These are phyloP conservation scores for Boloria selene DNA, from an alignment of 2,888 invertebrate genomes.

Conservation along the genomic window DNA sequence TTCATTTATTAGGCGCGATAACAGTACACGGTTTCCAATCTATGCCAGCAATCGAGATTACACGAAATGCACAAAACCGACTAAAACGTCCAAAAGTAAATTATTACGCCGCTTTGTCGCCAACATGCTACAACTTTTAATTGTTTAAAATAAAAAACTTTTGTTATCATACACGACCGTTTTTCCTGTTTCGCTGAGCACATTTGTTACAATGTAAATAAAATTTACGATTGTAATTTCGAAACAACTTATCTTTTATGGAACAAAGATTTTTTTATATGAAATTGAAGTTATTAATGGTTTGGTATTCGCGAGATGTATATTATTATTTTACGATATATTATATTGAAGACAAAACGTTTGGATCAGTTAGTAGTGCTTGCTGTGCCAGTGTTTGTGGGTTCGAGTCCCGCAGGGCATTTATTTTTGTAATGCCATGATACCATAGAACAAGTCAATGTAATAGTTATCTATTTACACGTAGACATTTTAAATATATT, in stretches of 20 bases:
- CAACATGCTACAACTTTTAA: conserved; percentile 53
- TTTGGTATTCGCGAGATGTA: too few relatives aligned
- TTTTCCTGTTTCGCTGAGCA: conserved; percentile 39
- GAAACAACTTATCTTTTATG: conserved; percentile 26
- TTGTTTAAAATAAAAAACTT: conserved; percentile 61
- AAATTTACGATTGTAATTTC: conserved; percentile 39
- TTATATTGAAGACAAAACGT: too few relatives aligned
- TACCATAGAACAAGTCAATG: too few relatives aligned
- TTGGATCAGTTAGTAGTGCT: too few relatives aligned
- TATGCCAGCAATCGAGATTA: conserved; percentile 16
- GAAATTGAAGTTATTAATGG: background rate
- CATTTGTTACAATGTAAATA: conserved; percentile 40
- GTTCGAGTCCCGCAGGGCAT: too few relatives aligned
- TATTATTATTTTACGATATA: too few relatives aligned
- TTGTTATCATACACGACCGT: conserved; percentile 44
- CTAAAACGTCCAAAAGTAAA: conserved; percentile 46
- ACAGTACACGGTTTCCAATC: conserved; percentile 20
- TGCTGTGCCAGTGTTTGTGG: too few relatives aligned
- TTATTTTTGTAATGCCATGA: too few relatives aligned
- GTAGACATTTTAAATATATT: too few relatives aligned
- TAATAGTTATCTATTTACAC: too few relatives aligned
- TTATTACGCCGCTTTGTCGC: conserved; percentile 52
- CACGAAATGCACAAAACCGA: conserved; percentile 37
- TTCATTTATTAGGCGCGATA: conserved; percentile 10
- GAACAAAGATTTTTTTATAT: conserved; percentile 25